Base-by-base conservation (phyloP, 2,797 vertebrate genomes). In the Lateolabrax maculatus region DNA sequence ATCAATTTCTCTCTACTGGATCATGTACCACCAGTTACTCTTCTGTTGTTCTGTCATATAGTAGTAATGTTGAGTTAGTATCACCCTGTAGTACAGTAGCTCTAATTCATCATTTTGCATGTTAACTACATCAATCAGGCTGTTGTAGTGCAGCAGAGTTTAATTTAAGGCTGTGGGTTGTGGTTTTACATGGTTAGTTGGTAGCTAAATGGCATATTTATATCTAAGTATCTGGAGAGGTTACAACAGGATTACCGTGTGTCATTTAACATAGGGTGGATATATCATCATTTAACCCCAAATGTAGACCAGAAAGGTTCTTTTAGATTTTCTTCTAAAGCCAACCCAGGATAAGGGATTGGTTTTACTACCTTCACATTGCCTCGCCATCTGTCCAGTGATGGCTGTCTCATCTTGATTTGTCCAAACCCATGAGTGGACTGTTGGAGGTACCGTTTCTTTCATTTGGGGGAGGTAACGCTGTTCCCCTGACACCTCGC, bases 391-490 rank as follows among this genome's bases (percentile, higher is more conserved):
- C 88, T 71, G 76, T 83, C 86, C 89, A 73, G n/a, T 37, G 87
- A 89, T 86, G 92, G 87, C 84, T 25, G 75, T 79, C 70, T 79
- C 87, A 52, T 77, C 79, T 87, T 87, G 80, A 74, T 80, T 86
- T 90, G 82, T 69, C 89, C 75, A 61, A 64, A 76, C 70, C 83
- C 80, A 68, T 84, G 86, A 88, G 81, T 86, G 91, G 78, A 81
- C 84, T 64, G 43, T 73, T 69, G 83, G 88, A 95, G 94, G 94
- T 94, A 94, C 83, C 2, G 55, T 84, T 80, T 75, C 55, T 61
- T 71, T 23, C 29, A 48, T 48, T 48, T 67, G 90, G 91, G 90
- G 93, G 91, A 90, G 93, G 93, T 89, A 85, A 66, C n/a, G 25
- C 88, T 86, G 71, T 87, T 85, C 84, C 84, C 84, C 79, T 80